Evolutionary conservation across 1,140 invertebrate genomes (phyloP).

Genomic region (Sipha flava): DNA sequence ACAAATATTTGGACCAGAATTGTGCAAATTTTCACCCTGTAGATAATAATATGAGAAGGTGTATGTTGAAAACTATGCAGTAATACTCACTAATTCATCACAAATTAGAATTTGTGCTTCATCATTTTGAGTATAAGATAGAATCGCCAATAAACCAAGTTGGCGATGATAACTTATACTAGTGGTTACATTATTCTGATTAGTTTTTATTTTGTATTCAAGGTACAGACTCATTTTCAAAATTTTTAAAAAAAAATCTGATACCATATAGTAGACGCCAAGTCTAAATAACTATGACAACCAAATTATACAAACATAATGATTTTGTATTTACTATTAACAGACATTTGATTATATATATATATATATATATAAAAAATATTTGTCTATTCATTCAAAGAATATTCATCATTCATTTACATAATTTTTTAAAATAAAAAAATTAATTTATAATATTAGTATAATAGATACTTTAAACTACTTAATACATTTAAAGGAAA

Average conservation of each 20-base stretch:
- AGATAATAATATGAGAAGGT: not conserved
- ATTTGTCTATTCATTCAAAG: too few relatives aligned
- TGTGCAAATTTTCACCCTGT: not conserved
- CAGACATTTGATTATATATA: too few relatives aligned
- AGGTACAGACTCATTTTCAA: conserved; percentile 39
- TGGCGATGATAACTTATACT: conserved; percentile 39
- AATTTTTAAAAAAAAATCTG: not conserved
- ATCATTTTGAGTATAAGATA: conserved; percentile 74
- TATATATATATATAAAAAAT: too few relatives aligned
- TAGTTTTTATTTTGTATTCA: conserved; percentile 38
- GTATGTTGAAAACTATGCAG: not conserved
- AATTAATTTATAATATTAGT: too few relatives aligned
- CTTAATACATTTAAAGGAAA: too few relatives aligned
- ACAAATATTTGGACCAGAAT: not conserved
- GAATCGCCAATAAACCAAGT: conserved; percentile 58
- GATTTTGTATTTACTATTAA: not conserved
- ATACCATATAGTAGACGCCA: not conserved
- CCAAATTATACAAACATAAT: not conserved
- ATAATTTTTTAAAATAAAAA: too few relatives aligned
- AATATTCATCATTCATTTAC: too few relatives aligned
- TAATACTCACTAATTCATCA: conserved; percentile 62
- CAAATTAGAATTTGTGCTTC: conserved; percentile 81
- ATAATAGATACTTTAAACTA: too few relatives aligned
- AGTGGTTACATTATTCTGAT: conserved; percentile 22
- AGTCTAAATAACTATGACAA: not conserved